Conservation (phyloP, 2,888 invertebrate genomes). For the Tetranychus piercei region DNA sequence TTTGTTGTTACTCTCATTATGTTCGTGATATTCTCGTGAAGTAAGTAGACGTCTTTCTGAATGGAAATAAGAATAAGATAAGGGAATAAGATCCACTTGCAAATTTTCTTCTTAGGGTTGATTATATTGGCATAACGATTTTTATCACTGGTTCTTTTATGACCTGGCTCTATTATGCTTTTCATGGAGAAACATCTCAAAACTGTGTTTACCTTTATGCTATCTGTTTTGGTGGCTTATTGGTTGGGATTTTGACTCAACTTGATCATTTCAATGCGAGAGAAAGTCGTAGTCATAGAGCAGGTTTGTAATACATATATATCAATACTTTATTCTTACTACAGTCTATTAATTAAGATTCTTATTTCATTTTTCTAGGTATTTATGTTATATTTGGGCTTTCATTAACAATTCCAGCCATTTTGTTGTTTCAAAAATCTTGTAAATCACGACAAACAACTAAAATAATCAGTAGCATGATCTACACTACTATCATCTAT, state of each 20-base stretch:
- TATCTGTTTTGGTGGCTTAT: neutral
- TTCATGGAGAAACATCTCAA: neutral
- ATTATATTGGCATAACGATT: neutral
- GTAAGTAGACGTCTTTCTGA: neutral
- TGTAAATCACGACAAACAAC: neutral
- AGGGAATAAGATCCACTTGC: neutral
- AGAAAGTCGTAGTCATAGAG: neutral
- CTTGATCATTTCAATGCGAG: neutral
- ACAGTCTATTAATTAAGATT: neutral
- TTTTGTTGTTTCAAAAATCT: neutral
- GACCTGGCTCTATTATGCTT: slow-evolving; percentile 1
- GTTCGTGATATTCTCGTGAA: neutral
- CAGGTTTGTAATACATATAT: neutral
- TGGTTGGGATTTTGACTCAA: neutral
- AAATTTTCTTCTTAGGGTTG: neutral
- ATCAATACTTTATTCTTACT: neutral
- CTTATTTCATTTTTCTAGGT: neutral
- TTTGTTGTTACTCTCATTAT: neutral
- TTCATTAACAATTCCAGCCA: neutral
- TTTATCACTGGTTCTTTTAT: neutral
- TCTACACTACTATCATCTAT: neutral
- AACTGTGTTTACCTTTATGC: neutral
- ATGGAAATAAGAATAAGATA: neutral
- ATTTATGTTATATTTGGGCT: neutral
- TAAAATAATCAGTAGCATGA: neutral